Base-by-base conservation (phyloP, 2,888 invertebrate species). In the Aplocera efformata region DNA sequence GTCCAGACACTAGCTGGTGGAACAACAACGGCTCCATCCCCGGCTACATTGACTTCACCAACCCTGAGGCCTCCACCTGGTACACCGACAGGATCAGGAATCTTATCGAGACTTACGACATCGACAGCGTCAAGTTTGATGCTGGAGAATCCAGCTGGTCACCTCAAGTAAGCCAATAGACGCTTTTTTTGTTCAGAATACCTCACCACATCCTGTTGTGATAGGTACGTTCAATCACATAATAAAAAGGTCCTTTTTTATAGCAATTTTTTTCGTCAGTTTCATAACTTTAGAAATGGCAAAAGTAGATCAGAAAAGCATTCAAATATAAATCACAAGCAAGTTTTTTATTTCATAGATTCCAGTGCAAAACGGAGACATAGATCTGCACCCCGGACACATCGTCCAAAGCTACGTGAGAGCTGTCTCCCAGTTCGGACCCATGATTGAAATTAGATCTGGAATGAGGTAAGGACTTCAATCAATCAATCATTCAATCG, bases 71-170 rank as follows among this genome's bases (percentile, higher is more conserved):
- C 0, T 84, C 89, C 0, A 50, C 90, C 81, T 92, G 92, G 92
- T 92, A 85, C 74, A 65, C 81, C 0, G 61, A 64, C 3, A 79
- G 91, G 42, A 59, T 91, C 13, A 83, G 79, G 37, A 62, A 70
- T 3, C 53, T 97, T 1, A 80, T 91, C 51, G 75, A 84, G 0
- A 82, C 90, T 3, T 91, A 91, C 36, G 93, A 91, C 0, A 90
- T 96, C 10, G 93, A 94, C 58, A 91, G 92, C 44, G 91, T 94
- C 53, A 95, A 95, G 78, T 95, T 96, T 59, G 95, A 96, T 60
- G 95, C 95, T 27, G 96, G 95, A 11, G 95, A 95, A 72, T 86
- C 89, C 0, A 90, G 91, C 54, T 94, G 92, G 91, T 76, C 91
- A 26, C 93, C 93, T 21, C 89, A 91, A 71, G 86, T 91, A 53